Conservation (phyloP, 2,888 invertebrate species). For the Mesorhabditis spiculigera region DNA sequence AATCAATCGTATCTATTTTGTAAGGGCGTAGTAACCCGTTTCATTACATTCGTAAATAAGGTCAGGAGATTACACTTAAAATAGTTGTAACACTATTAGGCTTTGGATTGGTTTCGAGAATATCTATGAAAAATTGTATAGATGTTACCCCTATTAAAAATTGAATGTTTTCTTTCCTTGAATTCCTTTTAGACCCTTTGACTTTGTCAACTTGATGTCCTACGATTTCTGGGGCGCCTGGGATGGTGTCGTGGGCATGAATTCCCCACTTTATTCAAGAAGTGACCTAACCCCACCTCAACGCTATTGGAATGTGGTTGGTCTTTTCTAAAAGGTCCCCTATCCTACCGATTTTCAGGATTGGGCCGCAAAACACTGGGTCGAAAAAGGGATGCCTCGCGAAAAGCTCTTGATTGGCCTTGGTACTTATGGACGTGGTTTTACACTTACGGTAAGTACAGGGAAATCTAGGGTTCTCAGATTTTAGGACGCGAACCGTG, state of each 20-base stretch:
- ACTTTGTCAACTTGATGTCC: conserved; percentile 49
- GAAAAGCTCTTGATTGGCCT: conserved; percentile 51
- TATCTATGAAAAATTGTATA: background rate
- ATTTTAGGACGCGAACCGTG: background rate
- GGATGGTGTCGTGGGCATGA: conserved; percentile 38
- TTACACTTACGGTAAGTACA: background rate
- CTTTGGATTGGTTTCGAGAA: background rate
- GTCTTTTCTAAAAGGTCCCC: background rate
- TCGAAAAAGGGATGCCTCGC: conserved; percentile 48
- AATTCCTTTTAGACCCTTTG: conserved; percentile 27
- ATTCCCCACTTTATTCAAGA: conserved; percentile 41
- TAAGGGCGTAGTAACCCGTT: too few species aligned
- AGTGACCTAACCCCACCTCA: conserved; percentile 30
- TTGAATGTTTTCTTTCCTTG: background rate
- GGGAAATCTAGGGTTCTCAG: background rate
- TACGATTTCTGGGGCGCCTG: conserved; percentile 51
- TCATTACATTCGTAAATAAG: too few species aligned
- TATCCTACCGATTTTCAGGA: conserved; percentile 64
- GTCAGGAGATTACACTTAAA: too few species aligned
- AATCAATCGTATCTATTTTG: too few species aligned
- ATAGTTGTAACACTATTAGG: too few species aligned
- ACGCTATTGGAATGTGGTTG: conserved; percentile 43
- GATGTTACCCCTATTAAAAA: background rate
- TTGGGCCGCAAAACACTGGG: conserved; percentile 78
- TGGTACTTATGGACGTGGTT: conserved; percentile 51